These are phyloP conservation scores for Catocala sponsa DNA, from an alignment of 2,888 invertebrate species.

Conservation along the genomic window DNA sequence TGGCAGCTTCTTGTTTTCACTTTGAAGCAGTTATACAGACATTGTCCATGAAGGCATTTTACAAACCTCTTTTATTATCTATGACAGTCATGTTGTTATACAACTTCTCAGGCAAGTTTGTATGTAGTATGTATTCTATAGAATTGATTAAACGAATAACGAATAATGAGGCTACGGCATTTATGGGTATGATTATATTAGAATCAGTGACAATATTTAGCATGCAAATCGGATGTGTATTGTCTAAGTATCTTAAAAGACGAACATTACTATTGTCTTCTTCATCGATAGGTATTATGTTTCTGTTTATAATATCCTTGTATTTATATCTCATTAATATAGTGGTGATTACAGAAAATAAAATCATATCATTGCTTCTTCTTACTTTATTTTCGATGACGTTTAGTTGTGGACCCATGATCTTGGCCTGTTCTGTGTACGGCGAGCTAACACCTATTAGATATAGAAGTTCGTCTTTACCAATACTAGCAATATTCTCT, in stretches of 20 bases:
- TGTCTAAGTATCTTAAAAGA: slow-evolving; percentile 51
- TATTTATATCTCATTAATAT: slow-evolving; percentile 59
- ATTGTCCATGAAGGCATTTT: slow-evolving; percentile 57
- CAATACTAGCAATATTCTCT: slow-evolving; percentile 45
- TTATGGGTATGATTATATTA: slow-evolving; percentile 63
- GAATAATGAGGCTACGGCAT: slow-evolving; percentile 50
- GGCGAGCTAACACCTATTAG: slow-evolving; percentile 58
- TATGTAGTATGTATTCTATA: slow-evolving; percentile 57
- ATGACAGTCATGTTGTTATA: slow-evolving; percentile 60
- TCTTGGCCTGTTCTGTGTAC: slow-evolving; percentile 53
- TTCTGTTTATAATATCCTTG: slow-evolving; percentile 54
- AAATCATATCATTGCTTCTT: slow-evolving; percentile 51
- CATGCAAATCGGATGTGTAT: slow-evolving; percentile 50
- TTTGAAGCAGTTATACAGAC: slow-evolving; percentile 45
- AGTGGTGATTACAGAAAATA: slow-evolving; percentile 49
- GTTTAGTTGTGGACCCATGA: slow-evolving; percentile 62
- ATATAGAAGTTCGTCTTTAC: slow-evolving; percentile 51
- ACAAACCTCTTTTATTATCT: slow-evolving; percentile 61
- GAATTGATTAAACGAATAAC: slow-evolving; percentile 57
- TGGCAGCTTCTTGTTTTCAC: slow-evolving; percentile 30
- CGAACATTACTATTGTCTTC: slow-evolving; percentile 52
- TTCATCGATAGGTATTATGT: slow-evolving; percentile 53
- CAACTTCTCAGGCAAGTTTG: slow-evolving; percentile 66
- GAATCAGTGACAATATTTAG: slow-evolving; percentile 60
- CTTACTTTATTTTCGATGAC: slow-evolving; percentile 56